Evolutionary conservation across 1,140 invertebrate genomes (phyloP).

Genomic region (Caenorhabditis brenneri): DNA sequence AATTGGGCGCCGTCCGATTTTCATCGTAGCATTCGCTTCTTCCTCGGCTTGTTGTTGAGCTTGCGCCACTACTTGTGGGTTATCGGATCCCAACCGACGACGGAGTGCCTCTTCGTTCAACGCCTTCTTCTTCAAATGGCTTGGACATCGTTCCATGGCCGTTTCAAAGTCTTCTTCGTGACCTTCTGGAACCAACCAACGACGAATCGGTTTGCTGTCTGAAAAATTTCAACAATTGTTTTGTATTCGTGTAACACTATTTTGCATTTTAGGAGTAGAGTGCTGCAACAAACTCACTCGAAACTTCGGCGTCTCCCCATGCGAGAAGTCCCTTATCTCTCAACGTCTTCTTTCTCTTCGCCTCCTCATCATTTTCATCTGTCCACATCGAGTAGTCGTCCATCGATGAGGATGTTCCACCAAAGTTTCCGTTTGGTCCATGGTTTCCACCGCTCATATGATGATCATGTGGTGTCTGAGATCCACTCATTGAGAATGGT

Average conservation of each 20-base stretch:
- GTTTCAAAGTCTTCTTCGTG: constrained; percentile 28
- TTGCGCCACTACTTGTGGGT: not conserved
- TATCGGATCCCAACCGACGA: constrained; percentile 2
- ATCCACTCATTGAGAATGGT: constrained; percentile 8
- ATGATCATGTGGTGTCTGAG: not conserved
- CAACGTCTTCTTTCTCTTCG: constrained; percentile 7
- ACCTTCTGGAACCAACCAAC: constrained; percentile 16
- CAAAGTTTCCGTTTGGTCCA: not conserved
- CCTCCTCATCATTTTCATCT: constrained; percentile 17
- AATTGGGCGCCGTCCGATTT: not conserved
- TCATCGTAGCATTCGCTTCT: constrained; percentile 8
- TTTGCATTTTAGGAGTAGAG: not conserved
- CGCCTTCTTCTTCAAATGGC: constrained; percentile 24
- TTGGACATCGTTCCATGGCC: constrained; percentile 21
- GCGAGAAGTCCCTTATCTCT: not conserved
- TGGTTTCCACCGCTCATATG: not conserved
- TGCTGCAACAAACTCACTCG: constrained; percentile 5
- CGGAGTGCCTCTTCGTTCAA: constrained; percentile 14
- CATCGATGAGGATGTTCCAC: not conserved
- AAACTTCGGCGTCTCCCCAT: not conserved
- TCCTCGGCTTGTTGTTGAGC: constrained; percentile 12
- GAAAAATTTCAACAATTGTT: not conserved
- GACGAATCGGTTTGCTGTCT: constrained; percentile 21
- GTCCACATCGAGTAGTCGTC: constrained; percentile 35
- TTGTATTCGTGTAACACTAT: no score